Evolutionary conservation across 1,140 invertebrate species (phyloP), one percentile per base, ranked within the genome.

Genomic region (Papilio helenus): DNA sequence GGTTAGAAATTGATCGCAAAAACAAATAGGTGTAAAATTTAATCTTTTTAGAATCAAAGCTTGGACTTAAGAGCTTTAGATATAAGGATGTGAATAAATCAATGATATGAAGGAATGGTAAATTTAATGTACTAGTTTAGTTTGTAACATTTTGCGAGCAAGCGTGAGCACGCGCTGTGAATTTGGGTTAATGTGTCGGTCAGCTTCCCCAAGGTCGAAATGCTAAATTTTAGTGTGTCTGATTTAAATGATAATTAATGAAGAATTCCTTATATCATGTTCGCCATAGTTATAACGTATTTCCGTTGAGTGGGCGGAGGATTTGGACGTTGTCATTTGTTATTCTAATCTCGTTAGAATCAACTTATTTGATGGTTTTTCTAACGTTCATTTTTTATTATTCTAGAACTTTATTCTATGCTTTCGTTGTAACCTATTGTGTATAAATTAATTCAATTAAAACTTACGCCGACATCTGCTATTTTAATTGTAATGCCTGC

Each of bases 141-240:
- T 61, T 72, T 42, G 46, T 91, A 91, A 93, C 92, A 87, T 86
- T 79, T 81, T 49, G 81, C 51, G 81, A 79, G 84, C 85, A 89
- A 85, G 88, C 85, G 86, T 85, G 80, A 82, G 82, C 92, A 93
- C 89, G 90, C 86, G 76, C 73, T 79, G 79, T 83, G 86, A 92
- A 90, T 86, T 68, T 93, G 85, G 92, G 90, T 91, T 91, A 92
- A 81, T 83, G 84, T 90, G 89, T 86, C 86, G 84, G 80, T 86
- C 84, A 82, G 83, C 76, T 74, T 72, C 68, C 42, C 46, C 72
- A 76, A 78, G 68, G 79, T 79, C 82, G 88, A 91, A 92, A 89
- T 89, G 87, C 89, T 85, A 51, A 83, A 51, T 77, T 79, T 79
- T 61, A 81, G 77, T 82, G 79, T 16, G 1, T 46, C 26, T 58